Evolutionary conservation across 1,140 invertebrate species (phyloP), one percentile per base, ranked within the genome.

Genomic region (Drosophila navojoa): DNA sequence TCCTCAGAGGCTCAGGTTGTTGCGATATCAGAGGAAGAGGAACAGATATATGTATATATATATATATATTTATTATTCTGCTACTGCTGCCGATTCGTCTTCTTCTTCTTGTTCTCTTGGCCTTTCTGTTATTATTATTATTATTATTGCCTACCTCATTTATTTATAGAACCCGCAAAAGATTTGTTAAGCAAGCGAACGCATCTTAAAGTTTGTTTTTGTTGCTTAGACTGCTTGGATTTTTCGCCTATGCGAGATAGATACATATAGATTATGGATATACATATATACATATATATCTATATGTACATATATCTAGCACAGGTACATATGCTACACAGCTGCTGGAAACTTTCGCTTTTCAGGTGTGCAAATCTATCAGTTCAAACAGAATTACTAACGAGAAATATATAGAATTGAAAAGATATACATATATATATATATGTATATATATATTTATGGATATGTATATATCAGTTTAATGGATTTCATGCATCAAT

Each of bases 141-240:
- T 70, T 80, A 79, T 76, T 59, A 73, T 68, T 49, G 76, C 38
- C 77, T 54, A 77, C 79, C 82, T 82, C 19, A 71, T 52, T 58
- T 86, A 86, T 86, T 87, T 87, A 62, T 86, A 82, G 81, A 75
- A 19, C 35, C 67, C 15, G 49, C 32, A 22, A 47, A 49, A 11
- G 19, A 45, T 70, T 53, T 63, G 81, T 78, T 81, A 84, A 84
- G 35, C 35, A 54, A 32, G 42, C 45, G 45, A 55, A 49, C 61
- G 16, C 35, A 69, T 53, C 64, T 74, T 68, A 35, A 49, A 52
- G 54, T 68, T 76, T 82, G 58, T 58, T 55, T 27, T 60, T 69
- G 16, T 25, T 19, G 13, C 42, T 44, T 13, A 22, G 15, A n/a
- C 3, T 7, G 32, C 32, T 35, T 35, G 32, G 15, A 5, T 42